phyloP scores from a whole-genome alignment of 2,888 invertebrate species.

The Drosophila emarginata region DNA sequence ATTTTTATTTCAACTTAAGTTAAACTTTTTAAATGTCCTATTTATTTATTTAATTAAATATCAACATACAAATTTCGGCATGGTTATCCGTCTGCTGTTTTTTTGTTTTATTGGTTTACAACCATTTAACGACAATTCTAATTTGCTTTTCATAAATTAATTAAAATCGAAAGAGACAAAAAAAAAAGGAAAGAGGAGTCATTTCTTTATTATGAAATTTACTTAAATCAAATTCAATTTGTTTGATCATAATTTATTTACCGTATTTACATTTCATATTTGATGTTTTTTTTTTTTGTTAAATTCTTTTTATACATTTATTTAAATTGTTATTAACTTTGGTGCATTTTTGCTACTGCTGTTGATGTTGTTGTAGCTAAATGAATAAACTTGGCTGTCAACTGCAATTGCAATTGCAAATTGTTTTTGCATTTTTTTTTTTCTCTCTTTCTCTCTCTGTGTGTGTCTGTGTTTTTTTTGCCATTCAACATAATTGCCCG shows the following conservation, averaged over 20 bases:
- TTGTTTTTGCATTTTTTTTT: conserved; percentile 39
- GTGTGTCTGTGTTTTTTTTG: conserved; percentile 26
- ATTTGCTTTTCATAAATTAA: conserved; percentile 30
- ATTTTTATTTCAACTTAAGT: too few relatives aligned
- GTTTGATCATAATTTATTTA: conserved; percentile 23
- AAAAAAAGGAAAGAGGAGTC: not conserved
- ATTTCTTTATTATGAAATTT: conserved; percentile 29
- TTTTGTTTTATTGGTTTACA: not conserved
- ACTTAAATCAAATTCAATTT: conserved; percentile 36
- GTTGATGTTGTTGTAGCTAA: conserved; percentile 33
- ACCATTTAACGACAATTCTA: conserved; percentile 16
- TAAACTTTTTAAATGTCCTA: too few relatives aligned
- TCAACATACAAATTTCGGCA: too few relatives aligned
- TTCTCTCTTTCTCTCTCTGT: conserved; percentile 12
- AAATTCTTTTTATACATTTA: conserved; percentile 21
- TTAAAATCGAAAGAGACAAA: conserved; percentile 18
- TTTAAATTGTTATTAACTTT: conserved; percentile 18
- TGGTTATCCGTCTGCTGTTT: too few relatives aligned
- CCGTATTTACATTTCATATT: conserved; percentile 25
- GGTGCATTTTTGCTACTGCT: not conserved
- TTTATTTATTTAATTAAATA: too few relatives aligned
- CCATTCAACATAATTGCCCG: conserved; percentile 49
- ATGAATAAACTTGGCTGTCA: conserved; percentile 43
- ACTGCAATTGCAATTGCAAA: conserved; percentile 32
- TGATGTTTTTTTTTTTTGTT: conserved; percentile 19